Conservation (phyloP, 2,113 vertebrate genomes). For the Salminus brasiliensis region DNA sequence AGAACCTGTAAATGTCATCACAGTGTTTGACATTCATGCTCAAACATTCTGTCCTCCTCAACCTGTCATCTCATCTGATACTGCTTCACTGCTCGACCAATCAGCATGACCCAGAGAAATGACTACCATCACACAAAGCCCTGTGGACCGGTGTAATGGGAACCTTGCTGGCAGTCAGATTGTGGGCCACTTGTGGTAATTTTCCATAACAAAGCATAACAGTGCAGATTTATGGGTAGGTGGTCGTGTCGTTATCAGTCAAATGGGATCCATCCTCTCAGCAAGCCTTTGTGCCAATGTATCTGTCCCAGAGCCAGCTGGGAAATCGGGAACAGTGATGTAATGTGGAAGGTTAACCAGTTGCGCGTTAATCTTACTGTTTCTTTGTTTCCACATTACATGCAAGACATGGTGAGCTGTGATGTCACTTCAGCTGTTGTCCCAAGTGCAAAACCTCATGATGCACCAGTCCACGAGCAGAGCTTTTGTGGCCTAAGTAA, state of each 20-base stretch:
- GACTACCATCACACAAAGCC: conserved; percentile 27
- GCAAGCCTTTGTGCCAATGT: neutral
- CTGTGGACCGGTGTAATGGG: conserved; percentile 32
- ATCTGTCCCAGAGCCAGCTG: conserved; percentile 21
- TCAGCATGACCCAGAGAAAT: conserved; percentile 11
- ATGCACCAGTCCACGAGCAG: neutral
- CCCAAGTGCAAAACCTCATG: neutral
- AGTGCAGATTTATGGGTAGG: conserved; percentile 39
- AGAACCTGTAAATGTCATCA: neutral
- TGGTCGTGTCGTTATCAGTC: conserved; percentile 12
- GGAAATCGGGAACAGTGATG: conserved; percentile 29
- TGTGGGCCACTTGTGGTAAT: conserved; percentile 36
- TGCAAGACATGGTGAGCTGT: neutral
- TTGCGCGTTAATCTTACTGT: neutral
- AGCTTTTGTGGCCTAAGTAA: neutral
- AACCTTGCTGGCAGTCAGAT: conserved; percentile 36
- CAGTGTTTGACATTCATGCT: conserved; percentile 1
- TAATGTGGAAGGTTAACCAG: neutral
- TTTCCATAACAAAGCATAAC: conserved; percentile 55
- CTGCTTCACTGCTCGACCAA: neutral
- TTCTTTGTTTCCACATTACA: neutral
- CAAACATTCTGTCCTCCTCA: conserved; percentile 13
- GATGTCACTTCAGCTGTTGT: conserved; percentile 16
- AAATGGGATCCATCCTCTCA: conserved; percentile 19
- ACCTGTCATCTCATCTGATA: conserved; percentile 28